A percentile compares a stretch with the other conserved stretches of the same genome.
Conservation (phyloP, 92 coral and sea anemone species). For the Porites divaricata region DNA sequence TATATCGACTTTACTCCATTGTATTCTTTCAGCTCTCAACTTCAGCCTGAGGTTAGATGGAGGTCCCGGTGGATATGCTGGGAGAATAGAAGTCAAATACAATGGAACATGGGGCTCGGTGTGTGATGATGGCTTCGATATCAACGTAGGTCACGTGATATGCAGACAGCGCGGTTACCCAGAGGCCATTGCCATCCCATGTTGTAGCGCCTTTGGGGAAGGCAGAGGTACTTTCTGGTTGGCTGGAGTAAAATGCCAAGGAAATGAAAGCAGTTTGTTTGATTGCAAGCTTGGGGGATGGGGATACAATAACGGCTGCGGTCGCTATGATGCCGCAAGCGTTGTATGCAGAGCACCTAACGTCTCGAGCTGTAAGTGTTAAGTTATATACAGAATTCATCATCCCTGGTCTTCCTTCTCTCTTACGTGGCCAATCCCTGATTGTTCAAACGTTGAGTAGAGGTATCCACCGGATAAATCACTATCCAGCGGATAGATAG, state of each 20-base stretch:
- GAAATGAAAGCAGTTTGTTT: slow-evolving; percentile 63
- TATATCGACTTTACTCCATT: neutral
- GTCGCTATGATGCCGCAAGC: neutral
- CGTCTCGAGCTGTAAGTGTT: too few relatives aligned
- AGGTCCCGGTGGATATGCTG: slow-evolving; percentile 46
- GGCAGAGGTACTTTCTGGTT: slow-evolving; percentile 30
- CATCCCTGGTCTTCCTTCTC: too few relatives aligned
- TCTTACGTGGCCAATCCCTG: too few relatives aligned
- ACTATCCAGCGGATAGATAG: too few relatives aligned
- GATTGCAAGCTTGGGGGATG: too few relatives aligned
- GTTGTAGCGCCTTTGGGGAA: slow-evolving; percentile 47
- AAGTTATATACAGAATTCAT: too few relatives aligned
- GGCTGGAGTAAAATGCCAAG: slow-evolving; percentile 55
- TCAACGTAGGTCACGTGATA: slow-evolving; percentile 63
- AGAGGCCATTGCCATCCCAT: slow-evolving; percentile 65
- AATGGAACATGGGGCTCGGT: slow-evolving; percentile 71
- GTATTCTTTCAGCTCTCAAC: slow-evolving; percentile 1
- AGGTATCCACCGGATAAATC: too few relatives aligned
- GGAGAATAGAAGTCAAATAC: slow-evolving; percentile 56
- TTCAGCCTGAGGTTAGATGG: slow-evolving; percentile 1
- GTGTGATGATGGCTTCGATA: slow-evolving; percentile 49
- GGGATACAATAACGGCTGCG: too few relatives aligned
- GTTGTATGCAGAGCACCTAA: slow-evolving; percentile 53
- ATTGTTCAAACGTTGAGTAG: too few relatives aligned
- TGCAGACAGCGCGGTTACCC: slow-evolving; percentile 65